Percentiles rank a stretch among this genome's conserved stretches.
These are phyloP conservation scores for Sardinella longiceps DNA, from an alignment of 2,797 vertebrate species.

Conservation along the genomic window DNA sequence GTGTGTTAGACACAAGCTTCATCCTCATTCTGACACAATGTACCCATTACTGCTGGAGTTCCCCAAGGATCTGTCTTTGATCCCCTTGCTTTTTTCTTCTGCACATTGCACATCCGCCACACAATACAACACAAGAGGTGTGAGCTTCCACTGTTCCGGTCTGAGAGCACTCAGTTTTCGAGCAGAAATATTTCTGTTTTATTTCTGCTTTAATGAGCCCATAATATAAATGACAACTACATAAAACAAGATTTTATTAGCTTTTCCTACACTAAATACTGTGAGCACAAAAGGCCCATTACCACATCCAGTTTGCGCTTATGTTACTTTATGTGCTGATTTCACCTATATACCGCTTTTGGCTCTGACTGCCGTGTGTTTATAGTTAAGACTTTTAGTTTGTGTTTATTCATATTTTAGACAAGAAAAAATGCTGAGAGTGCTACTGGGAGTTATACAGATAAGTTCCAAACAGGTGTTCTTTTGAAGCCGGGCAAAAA, in stretches of 20 bases:
- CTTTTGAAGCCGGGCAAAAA: too few relatives aligned
- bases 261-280: background rate
- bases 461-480: too few relatives aligned
- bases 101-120: too few relatives aligned
- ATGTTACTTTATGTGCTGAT: too few relatives aligned
- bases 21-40: background rate
- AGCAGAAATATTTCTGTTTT: background rate
- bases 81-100: background rate
- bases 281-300: background rate
- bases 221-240: background rate
- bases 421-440: too few relatives aligned
- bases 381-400: too few relatives aligned
- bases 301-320: background rate
- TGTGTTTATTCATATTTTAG: too few relatives aligned
- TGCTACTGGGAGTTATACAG: too few relatives aligned
- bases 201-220: background rate
- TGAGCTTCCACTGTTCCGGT: background rate
- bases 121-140: background rate
- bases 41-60: too few relatives aligned
- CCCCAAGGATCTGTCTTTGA: background rate
- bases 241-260: background rate
- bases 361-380: too few relatives aligned
- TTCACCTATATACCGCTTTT: too few relatives aligned
- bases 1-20: background rate
- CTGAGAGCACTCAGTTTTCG: background rate